phyloP scores from a whole-genome alignment of 2,888 invertebrate genomes.

The Diaperis boleti region DNA sequence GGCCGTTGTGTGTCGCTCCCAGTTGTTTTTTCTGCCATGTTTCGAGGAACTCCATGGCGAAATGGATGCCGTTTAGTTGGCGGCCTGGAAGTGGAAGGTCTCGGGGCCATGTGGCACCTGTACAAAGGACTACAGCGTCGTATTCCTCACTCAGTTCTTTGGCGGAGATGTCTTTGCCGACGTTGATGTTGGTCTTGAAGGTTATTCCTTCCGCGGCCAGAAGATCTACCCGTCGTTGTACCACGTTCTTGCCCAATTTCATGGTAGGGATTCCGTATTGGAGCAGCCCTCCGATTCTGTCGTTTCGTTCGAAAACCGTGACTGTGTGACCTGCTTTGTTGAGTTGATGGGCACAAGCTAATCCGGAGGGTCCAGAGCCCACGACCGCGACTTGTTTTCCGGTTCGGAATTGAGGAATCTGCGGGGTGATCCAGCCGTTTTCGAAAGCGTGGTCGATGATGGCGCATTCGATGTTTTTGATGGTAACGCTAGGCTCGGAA shows the following conservation, averaged over 20 bases:
- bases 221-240: slow-evolving; percentile 88
- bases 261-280: slow-evolving; percentile 99
- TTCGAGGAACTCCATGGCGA: slow-evolving; percentile 98
- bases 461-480: slow-evolving; percentile 98
- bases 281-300: slow-evolving; percentile 92
- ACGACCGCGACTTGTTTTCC: slow-evolving; percentile 71
- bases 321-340: slow-evolving; percentile 98
- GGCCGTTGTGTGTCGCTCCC: slow-evolving; percentile 70
- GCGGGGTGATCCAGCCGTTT: slow-evolving; percentile 92
- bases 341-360: slow-evolving; percentile 96
- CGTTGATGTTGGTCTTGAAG: slow-evolving; percentile 90
- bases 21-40: slow-evolving; percentile 96
- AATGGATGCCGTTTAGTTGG: slow-evolving; percentile 92
- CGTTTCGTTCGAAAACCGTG: slow-evolving; percentile 97
- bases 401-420: slow-evolving; percentile 63
- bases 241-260: slow-evolving; percentile 96
- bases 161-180: slow-evolving; percentile 91
- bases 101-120: slow-evolving; percentile 97
- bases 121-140: slow-evolving; percentile 90
- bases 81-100: slow-evolving; percentile 87
- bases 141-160: slow-evolving; percentile 75
- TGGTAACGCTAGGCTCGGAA: slow-evolving; percentile 96
- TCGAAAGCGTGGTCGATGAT: slow-evolving; percentile 99
- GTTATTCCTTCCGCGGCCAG: slow-evolving; percentile 86
- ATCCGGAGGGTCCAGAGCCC: slow-evolving; percentile 94